Evolutionary conservation across 1,140 invertebrate genomes (phyloP).

Genomic region (Parasteatoda tepidariorum): DNA sequence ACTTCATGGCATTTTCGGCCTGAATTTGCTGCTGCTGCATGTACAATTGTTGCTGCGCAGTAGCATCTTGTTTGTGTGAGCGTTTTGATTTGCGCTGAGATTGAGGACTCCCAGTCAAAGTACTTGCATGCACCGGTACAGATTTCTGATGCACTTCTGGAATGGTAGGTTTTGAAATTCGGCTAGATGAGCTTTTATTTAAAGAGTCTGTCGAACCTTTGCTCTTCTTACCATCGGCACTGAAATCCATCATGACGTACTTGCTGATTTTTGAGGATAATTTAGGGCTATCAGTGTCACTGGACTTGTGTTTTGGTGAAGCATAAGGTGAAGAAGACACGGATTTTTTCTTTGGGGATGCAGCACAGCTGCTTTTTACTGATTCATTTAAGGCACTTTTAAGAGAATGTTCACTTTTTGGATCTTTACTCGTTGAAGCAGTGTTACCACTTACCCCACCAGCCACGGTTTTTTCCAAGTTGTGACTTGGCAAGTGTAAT

Average conservation of each 20-base stretch:
- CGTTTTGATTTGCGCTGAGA: constrained; percentile 48
- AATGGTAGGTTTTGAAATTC: background rate
- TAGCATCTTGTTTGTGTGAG: constrained; percentile 66
- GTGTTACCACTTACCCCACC: background rate
- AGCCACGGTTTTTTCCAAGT: constrained; percentile 13
- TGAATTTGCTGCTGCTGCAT: constrained; percentile 65
- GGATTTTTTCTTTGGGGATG: constrained; percentile 50
- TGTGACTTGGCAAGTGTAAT: background rate
- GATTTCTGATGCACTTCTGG: constrained; percentile 5
- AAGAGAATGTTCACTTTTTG: constrained; percentile 17
- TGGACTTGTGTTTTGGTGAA: constrained; percentile 23
- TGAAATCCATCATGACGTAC: constrained; percentile 65
- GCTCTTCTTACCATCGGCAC: constrained; percentile 17
- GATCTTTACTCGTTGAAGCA: constrained; percentile 14
- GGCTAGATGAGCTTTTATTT: constrained; percentile 7
- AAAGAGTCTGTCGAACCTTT: constrained; percentile 7
- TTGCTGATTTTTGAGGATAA: constrained; percentile 36
- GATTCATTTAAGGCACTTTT: constrained; percentile 59
- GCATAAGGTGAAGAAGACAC: background rate
- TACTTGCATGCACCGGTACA: background rate
- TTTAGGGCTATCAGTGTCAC: constrained; percentile 11
- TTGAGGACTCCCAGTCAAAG: constrained; percentile 38
- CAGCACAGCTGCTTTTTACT: background rate
- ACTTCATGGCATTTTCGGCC: constrained; percentile 63
- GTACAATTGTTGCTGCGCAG: constrained; percentile 65